Evolutionary conservation across 2,113 vertebrate species (phyloP).

Genomic region (Elachura formosa): DNA sequence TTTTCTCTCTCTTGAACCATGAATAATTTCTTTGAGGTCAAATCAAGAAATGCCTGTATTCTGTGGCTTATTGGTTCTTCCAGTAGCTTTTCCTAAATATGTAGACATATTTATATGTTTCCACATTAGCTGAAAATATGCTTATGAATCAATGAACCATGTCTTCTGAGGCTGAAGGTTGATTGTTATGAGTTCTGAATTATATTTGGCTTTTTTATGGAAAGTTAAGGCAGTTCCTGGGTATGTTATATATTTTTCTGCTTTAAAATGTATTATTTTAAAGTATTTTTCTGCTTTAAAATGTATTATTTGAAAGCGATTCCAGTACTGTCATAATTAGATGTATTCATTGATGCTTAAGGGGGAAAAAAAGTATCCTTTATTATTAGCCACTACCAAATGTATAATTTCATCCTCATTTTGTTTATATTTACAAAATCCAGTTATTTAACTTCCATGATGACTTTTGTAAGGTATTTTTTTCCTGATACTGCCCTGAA

Average conservation of each 20-base stretch:
- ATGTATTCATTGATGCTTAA: neutral
- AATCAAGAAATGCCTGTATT: neutral
- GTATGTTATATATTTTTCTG: neutral
- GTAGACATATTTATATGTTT: neutral
- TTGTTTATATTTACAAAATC: neutral
- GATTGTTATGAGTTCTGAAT: neutral
- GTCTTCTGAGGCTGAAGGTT: neutral
- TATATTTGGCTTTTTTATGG: neutral
- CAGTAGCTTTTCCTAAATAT: neutral
- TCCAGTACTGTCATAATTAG: neutral
- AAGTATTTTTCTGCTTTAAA: neutral
- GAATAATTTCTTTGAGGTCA: neutral
- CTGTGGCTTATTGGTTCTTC: neutral
- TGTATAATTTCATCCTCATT: neutral
- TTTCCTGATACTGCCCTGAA: neutral
- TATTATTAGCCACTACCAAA: neutral
- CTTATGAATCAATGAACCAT: neutral
- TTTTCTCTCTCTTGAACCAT: neutral
- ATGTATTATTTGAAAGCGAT: neutral
- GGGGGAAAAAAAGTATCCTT: neutral
- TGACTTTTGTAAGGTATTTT: neutral
- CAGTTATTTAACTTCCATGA: neutral
- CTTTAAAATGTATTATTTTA: neutral
- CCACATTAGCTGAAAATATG: neutral
- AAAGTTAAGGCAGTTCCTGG: neutral